Conservation (phyloP, 2,797 vertebrate species). For the Sorex maritimensis region DNA sequence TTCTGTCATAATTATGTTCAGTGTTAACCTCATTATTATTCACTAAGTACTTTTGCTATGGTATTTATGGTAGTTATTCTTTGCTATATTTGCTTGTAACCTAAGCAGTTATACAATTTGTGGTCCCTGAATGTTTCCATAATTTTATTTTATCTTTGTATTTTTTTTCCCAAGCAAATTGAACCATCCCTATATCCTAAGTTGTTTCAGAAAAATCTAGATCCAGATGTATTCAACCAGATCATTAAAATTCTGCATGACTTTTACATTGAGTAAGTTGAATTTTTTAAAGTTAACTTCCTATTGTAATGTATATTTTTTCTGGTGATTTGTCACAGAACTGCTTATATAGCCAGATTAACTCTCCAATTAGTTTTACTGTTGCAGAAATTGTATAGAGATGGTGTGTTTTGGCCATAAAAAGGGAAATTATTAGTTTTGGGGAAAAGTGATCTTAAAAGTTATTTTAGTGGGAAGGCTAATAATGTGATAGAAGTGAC, state of each 20-base stretch:
- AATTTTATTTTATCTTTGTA: constrained; percentile 71
- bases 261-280: constrained; percentile 95
- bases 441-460: neutral
- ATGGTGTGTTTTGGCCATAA: neutral
- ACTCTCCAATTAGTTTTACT: constrained; percentile 37
- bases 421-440: neutral
- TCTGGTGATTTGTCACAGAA: constrained; percentile 44
- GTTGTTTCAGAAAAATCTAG: constrained; percentile 96
- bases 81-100: constrained; percentile 2
- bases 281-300: constrained; percentile 41
- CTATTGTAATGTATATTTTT: neutral
- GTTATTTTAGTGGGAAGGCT: neutral
- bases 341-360: neutral
- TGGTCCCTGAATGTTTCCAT: constrained; percentile 46
- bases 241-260: constrained; percentile 94
- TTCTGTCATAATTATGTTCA: constrained; percentile 52
- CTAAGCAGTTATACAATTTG: constrained; percentile 21
- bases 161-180: constrained; percentile 94
- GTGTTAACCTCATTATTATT: neutral
- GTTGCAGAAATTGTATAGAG: constrained; percentile 20
- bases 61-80: constrained; percentile 44
- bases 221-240: constrained; percentile 96
- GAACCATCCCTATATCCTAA: constrained; percentile 92
- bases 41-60: neutral
- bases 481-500: neutral